phyloP scores from a whole-genome alignment of 2,113 vertebrate species.

The Poicephalus meyeri region DNA sequence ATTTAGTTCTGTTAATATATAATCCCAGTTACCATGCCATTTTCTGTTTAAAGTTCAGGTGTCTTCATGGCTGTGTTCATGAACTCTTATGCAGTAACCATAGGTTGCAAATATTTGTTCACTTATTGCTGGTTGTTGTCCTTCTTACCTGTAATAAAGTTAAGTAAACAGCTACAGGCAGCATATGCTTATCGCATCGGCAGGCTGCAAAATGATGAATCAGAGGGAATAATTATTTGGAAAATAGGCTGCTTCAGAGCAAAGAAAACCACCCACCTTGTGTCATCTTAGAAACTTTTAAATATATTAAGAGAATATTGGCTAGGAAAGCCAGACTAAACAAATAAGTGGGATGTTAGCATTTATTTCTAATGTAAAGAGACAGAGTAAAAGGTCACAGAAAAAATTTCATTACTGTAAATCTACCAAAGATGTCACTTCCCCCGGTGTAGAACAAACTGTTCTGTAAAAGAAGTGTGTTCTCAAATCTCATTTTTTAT shows the following conservation, averaged over 20 bases:
- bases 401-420: slow-evolving; percentile 46
- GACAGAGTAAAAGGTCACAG: slow-evolving; percentile 41
- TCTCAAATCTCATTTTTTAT: not conserved
- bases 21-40: not conserved
- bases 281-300: slow-evolving; percentile 35
- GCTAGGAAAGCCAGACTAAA: slow-evolving; percentile 37
- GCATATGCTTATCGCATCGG: not conserved
- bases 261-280: not conserved
- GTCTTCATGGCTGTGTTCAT: not conserved
- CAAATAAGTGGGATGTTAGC: slow-evolving; percentile 54
- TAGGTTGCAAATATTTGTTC: slow-evolving; percentile 59
- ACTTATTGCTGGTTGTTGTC: not conserved
- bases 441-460: not conserved
- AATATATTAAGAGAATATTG: slow-evolving; percentile 17
- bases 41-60: slow-evolving; percentile 49
- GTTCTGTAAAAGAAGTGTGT: not conserved
- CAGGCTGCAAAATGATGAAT: slow-evolving; percentile 41
- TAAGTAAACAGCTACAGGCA: slow-evolving; percentile 46
- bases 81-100: not conserved
- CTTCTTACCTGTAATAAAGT: slow-evolving; percentile 57
- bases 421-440: not conserved
- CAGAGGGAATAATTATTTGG: slow-evolving; percentile 42
- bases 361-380: slow-evolving; percentile 61
- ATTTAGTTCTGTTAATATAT: slow-evolving; percentile 2
- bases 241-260: slow-evolving; percentile 35